Base-by-base conservation (phyloP, 2,797 vertebrate genomes). In the Sciaenops ocellatus region DNA sequence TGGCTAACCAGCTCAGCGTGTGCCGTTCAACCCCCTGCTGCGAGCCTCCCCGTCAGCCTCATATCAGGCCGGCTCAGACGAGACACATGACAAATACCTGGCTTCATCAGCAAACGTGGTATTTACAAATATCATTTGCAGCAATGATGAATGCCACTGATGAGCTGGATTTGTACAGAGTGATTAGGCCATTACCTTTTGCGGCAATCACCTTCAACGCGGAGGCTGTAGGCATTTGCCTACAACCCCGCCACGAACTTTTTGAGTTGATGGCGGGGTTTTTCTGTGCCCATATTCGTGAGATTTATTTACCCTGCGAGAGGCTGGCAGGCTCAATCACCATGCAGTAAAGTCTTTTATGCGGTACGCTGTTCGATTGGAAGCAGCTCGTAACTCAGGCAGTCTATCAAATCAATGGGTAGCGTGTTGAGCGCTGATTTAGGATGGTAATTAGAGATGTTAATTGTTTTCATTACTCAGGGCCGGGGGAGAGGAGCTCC, bases 391-490 rank as follows among this genome's bases (percentile, higher is more conserved):
- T 94, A 93, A 94, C 89, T 91, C 93, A 88, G 78, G 79, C 87
- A 72, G 88, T 92, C 94, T 88, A 93, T 95, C 93, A 94, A 92
- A 92, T 91, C 90, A 86, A 90, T 85, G 90, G 80, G 71, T 55
- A 78, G 86, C 83, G 79, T 87, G 89, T 91, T 92, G 92, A 90
- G 88, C 59, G 72, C 89, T 93, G 94, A 95, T 95, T 95, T 94
- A 94, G 77, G 86, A 74, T 41, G 87, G 90, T 94, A 95, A 95
- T 96, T 95, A 95, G 88, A 87, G 87, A 88, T 87, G 93, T 92
- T 95, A 94, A 94, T 95, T 94, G 92, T 94, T 95, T 95, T 95
- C 89, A 92, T 94, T 93, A 93, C 88, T 93, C 89, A 86, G 84
- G 89, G 83, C 54, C 2, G 16, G 79, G 79, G 73, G 80, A 44